Evolutionary conservation across 2,113 vertebrate genomes (phyloP).

Genomic region (Gymnogyps californianus): DNA sequence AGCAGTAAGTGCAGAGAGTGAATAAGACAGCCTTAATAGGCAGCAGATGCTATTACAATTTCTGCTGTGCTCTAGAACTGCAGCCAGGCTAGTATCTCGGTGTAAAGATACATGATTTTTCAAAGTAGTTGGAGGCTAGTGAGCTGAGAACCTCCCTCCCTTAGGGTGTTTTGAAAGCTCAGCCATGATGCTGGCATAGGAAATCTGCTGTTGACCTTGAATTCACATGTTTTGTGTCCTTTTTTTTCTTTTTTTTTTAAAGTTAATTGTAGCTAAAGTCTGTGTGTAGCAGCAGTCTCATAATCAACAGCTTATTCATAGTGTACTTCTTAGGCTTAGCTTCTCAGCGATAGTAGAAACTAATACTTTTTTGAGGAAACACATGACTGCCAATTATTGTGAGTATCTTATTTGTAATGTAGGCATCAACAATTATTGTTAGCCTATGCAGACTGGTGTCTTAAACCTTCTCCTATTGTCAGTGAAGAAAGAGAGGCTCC

Average conservation of each 20-base stretch:
- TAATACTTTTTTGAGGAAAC: neutral
- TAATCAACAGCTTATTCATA: neutral
- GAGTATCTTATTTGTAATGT: neutral
- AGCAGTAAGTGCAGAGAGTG: neutral
- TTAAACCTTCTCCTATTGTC: neutral
- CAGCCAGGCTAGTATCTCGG: neutral
- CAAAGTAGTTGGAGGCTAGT: neutral
- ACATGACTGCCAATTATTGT: neutral
- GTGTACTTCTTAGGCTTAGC: neutral
- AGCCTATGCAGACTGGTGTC: neutral
- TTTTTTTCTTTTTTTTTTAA: neutral
- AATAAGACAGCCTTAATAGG: neutral
- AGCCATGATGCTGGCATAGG: neutral
- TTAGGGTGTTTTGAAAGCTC: neutral
- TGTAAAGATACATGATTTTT: neutral
- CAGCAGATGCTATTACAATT: neutral
- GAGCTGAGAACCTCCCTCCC: neutral
- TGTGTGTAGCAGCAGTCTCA: neutral
- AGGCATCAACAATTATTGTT: neutral
- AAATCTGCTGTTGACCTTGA: neutral
- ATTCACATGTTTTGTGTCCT: neutral
- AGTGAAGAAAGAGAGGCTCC: neutral
- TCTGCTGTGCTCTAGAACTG: neutral
- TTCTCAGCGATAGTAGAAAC: neutral
- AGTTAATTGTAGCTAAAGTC: neutral